Evolutionary conservation across 2,113 vertebrate species (phyloP), one percentile per base, ranked within the genome.

Genomic region (Ammodytes marinus): DNA sequence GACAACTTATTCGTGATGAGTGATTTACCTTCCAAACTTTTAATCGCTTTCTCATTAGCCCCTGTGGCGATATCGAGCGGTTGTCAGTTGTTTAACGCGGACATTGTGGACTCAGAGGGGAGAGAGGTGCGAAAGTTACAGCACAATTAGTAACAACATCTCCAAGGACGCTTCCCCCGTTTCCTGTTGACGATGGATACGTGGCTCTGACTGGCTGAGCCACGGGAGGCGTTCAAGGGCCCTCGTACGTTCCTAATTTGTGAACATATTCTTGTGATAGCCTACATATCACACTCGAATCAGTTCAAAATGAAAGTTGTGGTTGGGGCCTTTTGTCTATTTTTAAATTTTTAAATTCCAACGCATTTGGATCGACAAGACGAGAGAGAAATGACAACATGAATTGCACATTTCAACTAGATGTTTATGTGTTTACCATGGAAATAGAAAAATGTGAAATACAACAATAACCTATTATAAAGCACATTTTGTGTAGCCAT

Each of bases 81-180:
- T 19, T 76, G 37, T 84, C 19, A 73, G 47, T 47, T 45, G 6
- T 54, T 78, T 37, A 15, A 52, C n/a, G 9, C 5, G 13, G 17
- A 53, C 61, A 70, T 47, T 19, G 11, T 57, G 14, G 8, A 27
- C 10, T 3, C 5, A 55, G 2, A 64, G 1, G 6, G 42, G 6
- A 13, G 7, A 64, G 77, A 53, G 42, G 73, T 17, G 39, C 0
- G 0, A 74, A 60, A 15, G 27, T 74, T 83, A 53, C 13, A 40
- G 1, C 14, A 35, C 15, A n/a, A n/a, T n/a, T n/a, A n/a, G n/a
- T n/a, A 80, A 67, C 79, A 72, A 69, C 59, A 88, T 91, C 86
- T 78, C 91, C 72, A 93, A 83, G 91, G 92, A 92, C 88, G 90
- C 92, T 91, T 75, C 58, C 4, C 0, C 15, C 6, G 58, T 40